Percentiles rank a stretch among this genome's conserved stretches.
Evolutionary conservation across 1,140 invertebrate genomes (phyloP).

Genomic region (Orussus abietinus): DNA sequence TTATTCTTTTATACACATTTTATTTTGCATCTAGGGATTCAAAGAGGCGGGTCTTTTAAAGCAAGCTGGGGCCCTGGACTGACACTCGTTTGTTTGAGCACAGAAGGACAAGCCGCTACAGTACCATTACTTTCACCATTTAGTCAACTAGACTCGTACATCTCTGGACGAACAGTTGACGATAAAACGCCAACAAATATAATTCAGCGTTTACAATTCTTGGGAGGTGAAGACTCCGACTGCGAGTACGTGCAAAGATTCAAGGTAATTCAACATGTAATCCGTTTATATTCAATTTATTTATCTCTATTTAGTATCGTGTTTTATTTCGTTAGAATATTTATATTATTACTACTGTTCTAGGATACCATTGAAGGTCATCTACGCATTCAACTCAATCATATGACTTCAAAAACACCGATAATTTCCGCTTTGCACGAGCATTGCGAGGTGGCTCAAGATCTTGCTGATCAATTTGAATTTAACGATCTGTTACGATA

Average conservation of each 20-base stretch:
- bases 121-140: slow-evolving; percentile 36
- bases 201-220: slow-evolving; percentile 44
- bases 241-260: slow-evolving; percentile 32
- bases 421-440: slow-evolving; percentile 51
- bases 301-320: not conserved
- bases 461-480: slow-evolving; percentile 31
- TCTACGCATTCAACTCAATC: slow-evolving; percentile 51
- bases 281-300: not conserved
- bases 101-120: slow-evolving; percentile 36
- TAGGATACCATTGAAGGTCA: slow-evolving; percentile 52
- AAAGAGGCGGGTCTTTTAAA: slow-evolving; percentile 66
- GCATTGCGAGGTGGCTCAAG: slow-evolving; percentile 51
- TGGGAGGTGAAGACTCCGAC: slow-evolving; percentile 34
- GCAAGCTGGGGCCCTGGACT: slow-evolving; percentile 72
- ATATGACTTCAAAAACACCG: too few species aligned
- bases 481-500: slow-evolving; percentile 42
- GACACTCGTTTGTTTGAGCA: slow-evolving; percentile 56
- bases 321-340: slow-evolving; percentile 11
- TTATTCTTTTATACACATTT: not conserved
- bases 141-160: slow-evolving; percentile 35
- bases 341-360: slow-evolving; percentile 14
- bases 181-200: slow-evolving; percentile 42
- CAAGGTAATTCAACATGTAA: slow-evolving; percentile 25
- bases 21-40: slow-evolving; percentile 29
- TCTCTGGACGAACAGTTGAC: slow-evolving; percentile 30